phyloP scores from a whole-genome alignment of 2,888 invertebrate genomes.

The Lasioglossum lativentre region DNA sequence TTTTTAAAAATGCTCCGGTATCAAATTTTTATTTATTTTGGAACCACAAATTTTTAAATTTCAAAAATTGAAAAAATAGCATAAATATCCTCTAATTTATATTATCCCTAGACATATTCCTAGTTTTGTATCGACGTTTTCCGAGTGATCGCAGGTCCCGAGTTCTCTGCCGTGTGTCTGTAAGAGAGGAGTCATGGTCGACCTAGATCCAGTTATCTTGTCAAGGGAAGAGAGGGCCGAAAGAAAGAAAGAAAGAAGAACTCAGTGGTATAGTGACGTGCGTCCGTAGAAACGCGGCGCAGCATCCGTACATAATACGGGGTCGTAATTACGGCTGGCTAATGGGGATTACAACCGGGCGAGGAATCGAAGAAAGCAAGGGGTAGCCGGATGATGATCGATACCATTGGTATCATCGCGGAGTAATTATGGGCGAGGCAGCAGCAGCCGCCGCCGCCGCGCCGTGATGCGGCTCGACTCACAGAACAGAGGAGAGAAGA shows the following conservation, averaged over 20 bases:
- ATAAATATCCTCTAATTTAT: too few relatives aligned
- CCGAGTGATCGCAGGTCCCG: not conserved
- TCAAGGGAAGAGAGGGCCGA: not conserved
- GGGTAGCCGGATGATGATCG: constrained; percentile 74
- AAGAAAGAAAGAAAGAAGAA: not conserved
- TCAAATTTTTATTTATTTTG: too few relatives aligned
- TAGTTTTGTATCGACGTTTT: not conserved
- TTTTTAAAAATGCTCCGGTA: too few relatives aligned
- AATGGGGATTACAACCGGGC: constrained; percentile 65
- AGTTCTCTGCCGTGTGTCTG: not conserved
- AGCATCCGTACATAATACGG: constrained; percentile 49
- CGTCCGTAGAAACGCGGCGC: constrained; percentile 45
- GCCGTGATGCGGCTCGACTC: not conserved
- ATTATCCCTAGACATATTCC: too few relatives aligned
- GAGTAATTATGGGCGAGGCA: constrained; percentile 77
- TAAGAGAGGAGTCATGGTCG: not conserved
- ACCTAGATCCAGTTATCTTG: not conserved
- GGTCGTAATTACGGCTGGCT: constrained; percentile 68
- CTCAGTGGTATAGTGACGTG: not conserved
- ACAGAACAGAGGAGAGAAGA: constrained; percentile 45
- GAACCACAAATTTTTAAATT: too few relatives aligned
- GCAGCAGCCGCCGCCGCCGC: not conserved
- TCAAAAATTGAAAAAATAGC: too few relatives aligned
- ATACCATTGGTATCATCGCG: constrained; percentile 76
- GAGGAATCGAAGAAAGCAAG: constrained; percentile 61